Conservation (phyloP, 2,113 vertebrate genomes). For the Oceanodroma tethys region DNA sequence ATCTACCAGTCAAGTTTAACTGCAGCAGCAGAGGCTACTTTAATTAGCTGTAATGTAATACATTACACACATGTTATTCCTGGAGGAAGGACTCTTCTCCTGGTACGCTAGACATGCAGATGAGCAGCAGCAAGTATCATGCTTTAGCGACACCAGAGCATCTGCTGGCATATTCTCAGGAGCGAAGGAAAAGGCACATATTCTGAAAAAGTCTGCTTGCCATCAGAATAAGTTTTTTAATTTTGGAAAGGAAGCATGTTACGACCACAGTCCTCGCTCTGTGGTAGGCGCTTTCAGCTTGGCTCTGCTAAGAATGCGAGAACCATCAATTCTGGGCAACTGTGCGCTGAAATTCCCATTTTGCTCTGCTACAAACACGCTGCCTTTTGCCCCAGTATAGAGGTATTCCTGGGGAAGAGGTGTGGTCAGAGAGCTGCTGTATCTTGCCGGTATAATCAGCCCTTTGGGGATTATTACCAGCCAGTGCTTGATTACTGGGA, state of each 20-base stretch:
- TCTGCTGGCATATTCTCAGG: not conserved
- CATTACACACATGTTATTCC: not conserved
- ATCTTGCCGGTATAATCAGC: slow-evolving; percentile 20
- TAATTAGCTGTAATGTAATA: slow-evolving; percentile 9
- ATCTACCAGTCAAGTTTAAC: not conserved
- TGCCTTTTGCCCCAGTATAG: not conserved
- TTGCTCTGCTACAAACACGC: not conserved
- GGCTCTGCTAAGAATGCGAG: not conserved
- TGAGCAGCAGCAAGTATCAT: not conserved
- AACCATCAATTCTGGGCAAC: not conserved
- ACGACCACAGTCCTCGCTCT: not conserved
- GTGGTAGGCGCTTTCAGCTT: not conserved
- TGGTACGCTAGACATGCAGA: not conserved
- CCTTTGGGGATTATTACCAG: slow-evolving; percentile 8
- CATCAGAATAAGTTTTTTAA: not conserved
- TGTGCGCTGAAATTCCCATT: not conserved
- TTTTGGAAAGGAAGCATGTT: not conserved
- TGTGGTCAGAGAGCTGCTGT: slow-evolving; percentile 9
- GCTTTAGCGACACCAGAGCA: not conserved
- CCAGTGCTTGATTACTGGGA: not conserved
- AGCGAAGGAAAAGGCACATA: not conserved
- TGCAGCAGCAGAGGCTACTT: slow-evolving; percentile 13
- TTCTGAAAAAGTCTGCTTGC: not conserved
- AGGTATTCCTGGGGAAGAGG: not conserved
- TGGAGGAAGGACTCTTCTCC: not conserved